These are phyloP conservation scores for Neuroterus valhalla DNA, from an alignment of 1,140 invertebrate species.

Conservation along the genomic window DNA sequence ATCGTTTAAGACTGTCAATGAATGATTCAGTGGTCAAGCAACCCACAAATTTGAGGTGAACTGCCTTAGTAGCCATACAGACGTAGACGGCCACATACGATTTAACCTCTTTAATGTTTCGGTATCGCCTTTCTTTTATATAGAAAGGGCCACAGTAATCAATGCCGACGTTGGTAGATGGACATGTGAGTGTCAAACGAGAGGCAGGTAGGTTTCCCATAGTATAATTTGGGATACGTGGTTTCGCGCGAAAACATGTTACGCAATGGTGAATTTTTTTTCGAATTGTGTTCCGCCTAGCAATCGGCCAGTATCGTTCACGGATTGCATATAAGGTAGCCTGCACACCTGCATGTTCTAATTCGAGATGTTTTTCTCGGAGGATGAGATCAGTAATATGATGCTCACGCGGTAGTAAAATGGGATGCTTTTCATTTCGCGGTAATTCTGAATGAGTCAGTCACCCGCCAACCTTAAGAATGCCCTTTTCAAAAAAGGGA, in stretches of 20 bases:
- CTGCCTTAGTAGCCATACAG: conserved; percentile 46
- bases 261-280: conserved; percentile 2
- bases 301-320: conserved; percentile 19
- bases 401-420: neutral
- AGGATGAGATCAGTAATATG: conserved; percentile 9
- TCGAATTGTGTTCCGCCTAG: neutral
- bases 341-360: neutral
- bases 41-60: conserved; percentile 54
- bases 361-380: neutral
- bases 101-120: conserved; percentile 22
- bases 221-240: neutral
- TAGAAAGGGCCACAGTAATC: conserved; percentile 32
- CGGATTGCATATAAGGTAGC: conserved; percentile 7
- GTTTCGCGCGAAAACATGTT: neutral
- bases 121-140: neutral
- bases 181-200: neutral
- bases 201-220: conserved; percentile 20
- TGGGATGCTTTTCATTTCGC: neutral
- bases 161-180: neutral
- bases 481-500: too few relatives aligned
- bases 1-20: too few relatives aligned
- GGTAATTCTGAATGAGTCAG: neutral
- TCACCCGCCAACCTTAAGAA: conserved; percentile 9
- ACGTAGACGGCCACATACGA: conserved; percentile 47
- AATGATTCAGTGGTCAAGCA: conserved; percentile 47